Base-by-base conservation (phyloP, 2,797 vertebrate species). In the Notamacropus eugenii region DNA sequence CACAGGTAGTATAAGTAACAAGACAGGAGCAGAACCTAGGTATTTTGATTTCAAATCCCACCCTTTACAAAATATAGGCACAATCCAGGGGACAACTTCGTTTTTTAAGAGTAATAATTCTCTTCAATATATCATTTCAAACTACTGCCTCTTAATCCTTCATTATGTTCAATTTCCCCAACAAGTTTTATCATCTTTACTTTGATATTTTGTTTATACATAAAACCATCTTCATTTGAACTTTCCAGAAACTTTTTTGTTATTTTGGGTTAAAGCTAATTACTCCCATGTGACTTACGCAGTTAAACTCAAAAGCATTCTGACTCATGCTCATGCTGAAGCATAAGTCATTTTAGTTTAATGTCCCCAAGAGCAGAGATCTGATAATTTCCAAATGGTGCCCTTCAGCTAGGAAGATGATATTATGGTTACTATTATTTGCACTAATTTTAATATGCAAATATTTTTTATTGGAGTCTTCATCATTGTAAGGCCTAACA, bases 241-340 rank as follows among this genome's bases (percentile, higher is more conserved):
- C 92, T 97, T 98, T 95, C 97, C 98, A 98, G 96, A 95, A 98
- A 98, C 93, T 13, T 34, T 97, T 98, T 98, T 82, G 95, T 96
- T 98, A 93, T 96, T 96, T 98, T 98, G 91, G 90, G 98, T 97
- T 59, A 97, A 97, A 96, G 97, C 96, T 98, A 95, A 98, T 98
- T 97, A 97, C 97, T 97, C 95, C 97, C 98, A 98, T 57, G 95
- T 98, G 98, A 97, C 97, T 97, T 52, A 19, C 67, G n/a, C 74
- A 94, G 95, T 95, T 98, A 95, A 95, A 97, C 98, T 97, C 97
- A 94, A 62, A 96, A 12, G 67, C 97, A 97, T 97, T 97, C 97
- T 98, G 98, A 98, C 98, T 98, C 98, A 97, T n/a, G 16, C 31
- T 14, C 96, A 98, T 97, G 96, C 92, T 95, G 96, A 59, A 95